Evolutionary conservation across 2,797 vertebrate species (phyloP), one percentile per base, ranked within the genome.

Genomic region (Chiloscyllium punctatum): DNA sequence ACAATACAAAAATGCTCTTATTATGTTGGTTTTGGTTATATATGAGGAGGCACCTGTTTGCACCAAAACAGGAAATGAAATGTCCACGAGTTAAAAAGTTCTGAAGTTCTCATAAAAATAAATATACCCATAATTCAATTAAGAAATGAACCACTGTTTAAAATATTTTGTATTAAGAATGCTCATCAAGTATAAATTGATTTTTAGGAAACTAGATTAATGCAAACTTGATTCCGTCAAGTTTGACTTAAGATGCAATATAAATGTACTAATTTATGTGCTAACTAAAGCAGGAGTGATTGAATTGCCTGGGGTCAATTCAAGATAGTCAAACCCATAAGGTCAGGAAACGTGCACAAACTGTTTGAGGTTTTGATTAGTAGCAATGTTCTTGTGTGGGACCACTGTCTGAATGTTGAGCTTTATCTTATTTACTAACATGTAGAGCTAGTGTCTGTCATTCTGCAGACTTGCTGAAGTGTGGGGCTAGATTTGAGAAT

Each of bases 401-500:
- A 48, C 66, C 92, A n/a, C 91, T 48, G 53, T n/a, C 33, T n/a
- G 13, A n/a, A 77, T 77, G 33, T 13, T n/a, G 13, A 77, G 74
- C 16, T 87, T 87, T 87, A 53, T 87, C 51, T 87, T 87, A 30
- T 30, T 90, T 62, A 94, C 69, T 92, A 68, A 53, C 13, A 94
- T 72, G 48, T 30, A 30, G 8, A 27, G 48, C 5, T 74, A 51
- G 69, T 8, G 37, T 94, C 42, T 16, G 69, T 8, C 18, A 4
- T 72, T 48, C 9, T 6, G 37, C 13, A 48, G 8, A 1, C 27
- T 74, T 48, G 37, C n/a, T 42, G 69, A 53, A 82, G 95, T 95
- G 69, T 3, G 95, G 33, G 77, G 96, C 96, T n/a, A 94, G 96
- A 96, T 96, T 96, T 84, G 62, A 96, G 95, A 96, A 84, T 74